Base-by-base conservation (phyloP, 2,113 vertebrate species). In the Poeciliopsis turrubarensis region DNA sequence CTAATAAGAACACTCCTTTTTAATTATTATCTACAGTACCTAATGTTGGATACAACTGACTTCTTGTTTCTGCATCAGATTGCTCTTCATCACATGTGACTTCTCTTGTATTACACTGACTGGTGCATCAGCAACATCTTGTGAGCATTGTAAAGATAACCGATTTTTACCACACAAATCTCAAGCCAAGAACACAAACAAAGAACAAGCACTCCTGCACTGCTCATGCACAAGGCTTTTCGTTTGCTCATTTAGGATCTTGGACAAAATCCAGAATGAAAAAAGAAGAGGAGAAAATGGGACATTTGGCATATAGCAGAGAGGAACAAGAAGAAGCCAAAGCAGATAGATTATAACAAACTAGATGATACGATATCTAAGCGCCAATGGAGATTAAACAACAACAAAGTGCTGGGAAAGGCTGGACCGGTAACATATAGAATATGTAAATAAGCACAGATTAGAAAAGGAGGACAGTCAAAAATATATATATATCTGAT, bases 71-170 rank as follows among this genome's bases (percentile, higher is more conserved):
- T 32, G 67, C 26, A 54, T 51, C 51, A 60, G 10, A 5, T 31
- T 39, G 10, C 69, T 69, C 25, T 51, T 63, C 1, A 77, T 64
- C 60, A 32, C 60, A 29, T n/a, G 13, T 37, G 60, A 17, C 39
- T 57, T 3, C 19, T 29, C 61, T 57, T 39, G 31, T 39, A 66
- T 12, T 34, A 70, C 75, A 30, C 31, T 57, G 26, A 37, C 41
- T 64, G 67, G 54, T 70, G 44, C 44, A 64, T 29, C 60, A 3
- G 60, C 17, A 77, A 26, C 67, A 13, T 57, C n/a, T 32, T 54
- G 44, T 12, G 70, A 39, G 54, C 60, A 57, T 31, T 39, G 60
- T 76, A 69, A 54, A 37, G 61, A 63, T 76, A 63, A 63, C 25
- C 26, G 30, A 9, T 60, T 71, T 34, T 60, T 32, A 76, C 9